phyloP scores from a whole-genome alignment of 2,888 invertebrate genomes.

The Cremastinae sp. region DNA sequence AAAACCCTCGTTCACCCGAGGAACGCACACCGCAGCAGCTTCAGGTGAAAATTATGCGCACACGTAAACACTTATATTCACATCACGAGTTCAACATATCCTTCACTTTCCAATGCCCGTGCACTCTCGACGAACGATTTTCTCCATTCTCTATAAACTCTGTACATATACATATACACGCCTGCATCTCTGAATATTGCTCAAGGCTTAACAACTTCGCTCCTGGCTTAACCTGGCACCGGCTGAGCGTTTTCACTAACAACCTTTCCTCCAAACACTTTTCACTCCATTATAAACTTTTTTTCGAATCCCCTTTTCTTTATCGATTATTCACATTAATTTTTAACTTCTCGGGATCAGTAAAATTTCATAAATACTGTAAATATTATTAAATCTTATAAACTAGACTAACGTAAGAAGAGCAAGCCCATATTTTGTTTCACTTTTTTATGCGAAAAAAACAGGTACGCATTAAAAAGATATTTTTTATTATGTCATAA shows the following conservation, averaged over 20 bases:
- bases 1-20: conserved; percentile 17
- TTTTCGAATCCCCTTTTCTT: conserved; percentile 3
- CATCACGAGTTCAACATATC: conserved; percentile 9
- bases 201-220: conserved; percentile 27
- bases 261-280: conserved; percentile 17
- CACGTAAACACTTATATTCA: conserved; percentile 34
- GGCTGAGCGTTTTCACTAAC: conserved; percentile 20
- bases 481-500: too few species aligned
- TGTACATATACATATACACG: conserved; percentile 9
- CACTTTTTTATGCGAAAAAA: too few species aligned
- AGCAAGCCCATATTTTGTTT: too few species aligned
- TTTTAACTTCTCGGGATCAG: too few species aligned
- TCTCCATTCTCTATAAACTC: conserved; percentile 2
- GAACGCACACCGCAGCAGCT: conserved; percentile 17
- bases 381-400: too few species aligned
- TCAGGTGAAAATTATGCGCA: conserved; percentile 31
- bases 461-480: too few species aligned
- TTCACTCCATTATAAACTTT: conserved; percentile 18
- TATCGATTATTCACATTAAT: conserved; percentile 3
- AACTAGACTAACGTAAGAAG: too few species aligned
- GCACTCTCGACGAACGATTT: conserved; percentile 35
- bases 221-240: conserved; percentile 34
- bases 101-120: conserved; percentile 27
- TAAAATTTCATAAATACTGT: too few species aligned
- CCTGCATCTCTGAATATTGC: conserved; percentile 15